Conservation (phyloP, 2,113 vertebrate genomes). For the Oreotrochilus melanogaster region DNA sequence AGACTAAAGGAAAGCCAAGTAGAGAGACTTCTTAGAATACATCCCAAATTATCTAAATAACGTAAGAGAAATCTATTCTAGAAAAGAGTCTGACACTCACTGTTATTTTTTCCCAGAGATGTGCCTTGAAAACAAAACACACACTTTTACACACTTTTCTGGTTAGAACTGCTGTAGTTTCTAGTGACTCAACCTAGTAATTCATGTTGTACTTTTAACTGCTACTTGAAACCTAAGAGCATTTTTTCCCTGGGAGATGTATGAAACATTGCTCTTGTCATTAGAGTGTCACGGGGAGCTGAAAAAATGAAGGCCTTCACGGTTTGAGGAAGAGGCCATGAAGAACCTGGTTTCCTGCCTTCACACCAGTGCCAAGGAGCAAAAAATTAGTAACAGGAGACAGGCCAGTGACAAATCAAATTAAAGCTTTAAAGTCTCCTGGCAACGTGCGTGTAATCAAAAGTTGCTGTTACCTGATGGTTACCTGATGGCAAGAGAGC, state of each 20-base stretch:
- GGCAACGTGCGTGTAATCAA: neutral
- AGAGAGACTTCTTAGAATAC: neutral
- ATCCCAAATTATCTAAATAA: neutral
- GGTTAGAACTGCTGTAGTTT: conserved; percentile 48
- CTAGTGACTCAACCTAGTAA: conserved; percentile 44
- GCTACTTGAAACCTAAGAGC: conserved; percentile 29
- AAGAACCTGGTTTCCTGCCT: neutral
- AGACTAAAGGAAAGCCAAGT: neutral
- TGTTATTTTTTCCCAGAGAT: neutral
- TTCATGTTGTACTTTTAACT: conserved; percentile 44
- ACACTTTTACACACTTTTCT: conserved; percentile 34
- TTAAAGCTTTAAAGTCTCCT: neutral
- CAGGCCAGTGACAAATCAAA: neutral
- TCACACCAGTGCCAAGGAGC: neutral
- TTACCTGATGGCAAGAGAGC: neutral
- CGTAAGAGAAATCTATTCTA: neutral
- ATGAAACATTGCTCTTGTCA: neutral
- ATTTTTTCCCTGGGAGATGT: neutral
- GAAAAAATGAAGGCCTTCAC: neutral
- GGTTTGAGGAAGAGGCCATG: neutral
- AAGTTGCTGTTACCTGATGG: neutral
- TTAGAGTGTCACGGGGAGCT: neutral
- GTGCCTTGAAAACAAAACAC: conserved; percentile 37
- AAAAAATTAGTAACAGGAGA: neutral
- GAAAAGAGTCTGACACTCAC: neutral